phyloP scores from a whole-genome alignment of 2,888 invertebrate species.

The Phortica magna region DNA sequence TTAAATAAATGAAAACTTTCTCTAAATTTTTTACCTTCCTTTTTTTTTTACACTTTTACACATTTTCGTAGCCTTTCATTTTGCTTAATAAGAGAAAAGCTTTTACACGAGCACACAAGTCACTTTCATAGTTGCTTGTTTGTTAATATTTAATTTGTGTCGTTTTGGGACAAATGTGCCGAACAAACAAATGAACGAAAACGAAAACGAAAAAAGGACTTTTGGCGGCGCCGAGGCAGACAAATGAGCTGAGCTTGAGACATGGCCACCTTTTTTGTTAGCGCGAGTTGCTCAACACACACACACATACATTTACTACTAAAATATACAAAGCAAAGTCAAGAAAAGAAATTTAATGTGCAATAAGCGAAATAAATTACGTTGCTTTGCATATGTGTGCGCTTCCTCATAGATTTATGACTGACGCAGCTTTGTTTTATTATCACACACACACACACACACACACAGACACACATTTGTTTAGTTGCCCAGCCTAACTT shows the following conservation, averaged over 20 bases:
- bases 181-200: not conserved
- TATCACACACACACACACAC: not conserved
- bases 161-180: conserved; percentile 9
- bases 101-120: not conserved
- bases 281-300: too few relatives aligned
- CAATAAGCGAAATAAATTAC: not conserved
- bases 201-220: not conserved
- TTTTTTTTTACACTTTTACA: conserved; percentile 1
- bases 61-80: not conserved
- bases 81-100: not conserved
- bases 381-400: not conserved
- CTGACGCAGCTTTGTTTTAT: conserved; percentile 30
- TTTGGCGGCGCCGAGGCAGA: not conserved
- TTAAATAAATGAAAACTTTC: not conserved
- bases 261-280: too few relatives aligned
- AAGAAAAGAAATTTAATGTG: not conserved
- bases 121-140: not conserved
- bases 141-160: conserved; percentile 29
- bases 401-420: conserved; percentile 9
- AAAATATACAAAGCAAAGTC: not conserved
- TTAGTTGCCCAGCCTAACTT: too few relatives aligned
- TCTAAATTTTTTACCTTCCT: not conserved
- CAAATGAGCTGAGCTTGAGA: not conserved
- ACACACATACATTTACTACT: conserved; percentile 22
- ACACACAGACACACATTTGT: too few relatives aligned